phyloP scores from a whole-genome alignment of 2,113 vertebrate species.

The Cettia cetti region DNA sequence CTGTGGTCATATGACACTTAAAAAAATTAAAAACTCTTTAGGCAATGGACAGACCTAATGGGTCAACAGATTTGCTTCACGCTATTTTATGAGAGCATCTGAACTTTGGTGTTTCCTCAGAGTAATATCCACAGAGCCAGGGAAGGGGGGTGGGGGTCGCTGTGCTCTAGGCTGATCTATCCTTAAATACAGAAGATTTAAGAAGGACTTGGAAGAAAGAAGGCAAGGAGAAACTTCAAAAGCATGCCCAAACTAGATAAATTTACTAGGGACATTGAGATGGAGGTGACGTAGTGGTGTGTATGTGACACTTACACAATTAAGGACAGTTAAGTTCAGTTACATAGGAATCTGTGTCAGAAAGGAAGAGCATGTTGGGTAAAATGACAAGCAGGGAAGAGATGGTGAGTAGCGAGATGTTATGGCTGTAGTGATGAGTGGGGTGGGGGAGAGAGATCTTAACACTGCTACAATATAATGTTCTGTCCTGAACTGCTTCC shows the following conservation, averaged over 20 bases:
- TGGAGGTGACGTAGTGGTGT: not conserved
- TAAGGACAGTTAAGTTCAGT: not conserved
- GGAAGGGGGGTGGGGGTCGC: not conserved
- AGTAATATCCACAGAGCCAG: not conserved
- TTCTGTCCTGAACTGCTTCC: conserved; percentile 3
- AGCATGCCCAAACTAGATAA: not conserved
- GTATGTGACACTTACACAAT: not conserved
- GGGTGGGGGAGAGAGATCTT: not conserved
- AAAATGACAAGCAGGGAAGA: not conserved
- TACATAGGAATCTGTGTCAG: not conserved
- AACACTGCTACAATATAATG: not conserved
- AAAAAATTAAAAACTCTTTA: not conserved
- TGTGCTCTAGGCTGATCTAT: not conserved
- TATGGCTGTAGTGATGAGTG: not conserved
- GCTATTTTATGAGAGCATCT: not conserved
- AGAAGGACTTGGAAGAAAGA: not conserved
- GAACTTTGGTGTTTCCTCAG: not conserved
- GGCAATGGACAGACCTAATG: not conserved
- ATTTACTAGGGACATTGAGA: not conserved
- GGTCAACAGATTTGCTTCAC: not conserved
- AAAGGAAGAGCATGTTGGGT: not conserved
- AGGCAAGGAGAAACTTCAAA: not conserved
- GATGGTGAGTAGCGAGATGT: not conserved
- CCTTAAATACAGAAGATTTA: not conserved
- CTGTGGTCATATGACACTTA: not conserved